Evolutionary conservation across 1,140 invertebrate genomes (phyloP), one percentile per base, ranked within the genome.

Genomic region (Atta colombica): DNA sequence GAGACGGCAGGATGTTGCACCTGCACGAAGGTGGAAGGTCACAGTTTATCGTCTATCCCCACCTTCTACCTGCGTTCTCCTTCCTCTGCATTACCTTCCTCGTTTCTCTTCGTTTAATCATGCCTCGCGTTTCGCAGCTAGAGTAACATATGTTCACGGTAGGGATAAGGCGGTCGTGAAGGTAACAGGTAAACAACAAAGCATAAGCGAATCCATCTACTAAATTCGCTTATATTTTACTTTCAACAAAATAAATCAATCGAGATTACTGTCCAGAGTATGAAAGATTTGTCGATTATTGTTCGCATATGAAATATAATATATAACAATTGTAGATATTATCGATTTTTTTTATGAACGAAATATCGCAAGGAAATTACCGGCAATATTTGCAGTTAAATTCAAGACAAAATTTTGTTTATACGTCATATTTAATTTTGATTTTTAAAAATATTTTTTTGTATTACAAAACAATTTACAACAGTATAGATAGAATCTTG

Each of bases 131-230:
- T 63, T 77, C 55, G 49, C 14, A 55, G 77, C 28, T 69, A 55
- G 21, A 66, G 77, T 60, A 53, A 31, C 21, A n/a, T 45, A 60
- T 68, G 45, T n/a, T 10, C 68, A 58, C 80, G 78, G 89, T 89
- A 90, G 91, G 88, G 88, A 85, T 87, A 91, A 84, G 71, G 74
- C 61, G 74, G 28, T 78, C 60, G 78, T 31, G 55, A 85, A 88
- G 87, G 89, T 92, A 92, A 90, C 92, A 91, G 91, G 90, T 91
- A 80, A 91, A 89, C 87, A 92, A 91, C 80, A 92, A 91, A 92
- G 39, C 39, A 45, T 45, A 45, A 65, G 35, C 39, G 45, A 72
- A 85, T 90, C 31, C 55, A 28, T 14, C n/a, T 18, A 3, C 8
- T 51, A 28, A 12, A 53, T 80, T 78, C 21, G 49, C 60, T 65